These are phyloP conservation scores for Hippocampus kuda DNA, from an alignment of 2,797 vertebrate species.

Conservation along the genomic window DNA sequence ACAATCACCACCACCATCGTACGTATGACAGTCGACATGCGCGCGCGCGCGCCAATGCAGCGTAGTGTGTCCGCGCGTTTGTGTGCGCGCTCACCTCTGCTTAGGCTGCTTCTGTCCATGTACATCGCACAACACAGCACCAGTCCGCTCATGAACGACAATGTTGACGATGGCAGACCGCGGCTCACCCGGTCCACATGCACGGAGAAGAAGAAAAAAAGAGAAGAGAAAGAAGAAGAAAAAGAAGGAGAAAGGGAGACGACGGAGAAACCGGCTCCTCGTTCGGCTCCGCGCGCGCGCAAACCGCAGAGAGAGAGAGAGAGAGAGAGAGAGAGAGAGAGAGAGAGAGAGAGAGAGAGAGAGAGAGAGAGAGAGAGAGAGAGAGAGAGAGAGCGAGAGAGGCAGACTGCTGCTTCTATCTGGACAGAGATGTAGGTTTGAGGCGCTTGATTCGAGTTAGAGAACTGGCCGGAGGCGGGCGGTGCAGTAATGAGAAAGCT, in stretches of 20 bases:
- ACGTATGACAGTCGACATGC: background rate
- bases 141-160: slow-evolving; percentile 73
- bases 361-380: slow-evolving; percentile 2
- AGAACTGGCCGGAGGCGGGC: slow-evolving; percentile 40
- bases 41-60: slow-evolving; percentile 12
- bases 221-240: slow-evolving; percentile 27
- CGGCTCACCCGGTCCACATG: slow-evolving; percentile 59
- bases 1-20: too few relatives aligned
- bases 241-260: slow-evolving; percentile 39
- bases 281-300: slow-evolving; percentile 3
- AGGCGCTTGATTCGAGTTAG: slow-evolving; percentile 31
- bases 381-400: slow-evolving; percentile 1
- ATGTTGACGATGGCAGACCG: slow-evolving; percentile 55
- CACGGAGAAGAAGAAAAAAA: slow-evolving; percentile 39
- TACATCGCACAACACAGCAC: slow-evolving; percentile 77
- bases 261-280: slow-evolving; percentile 5
- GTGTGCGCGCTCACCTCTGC: slow-evolving; percentile 60
- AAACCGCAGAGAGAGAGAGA: slow-evolving; percentile 12
- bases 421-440: slow-evolving; percentile 22
- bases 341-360: slow-evolving; percentile 8
- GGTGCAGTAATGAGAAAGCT: background rate
- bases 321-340: slow-evolving; percentile 5
- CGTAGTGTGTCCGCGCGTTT: background rate
- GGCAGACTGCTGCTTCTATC: slow-evolving; percentile 14
- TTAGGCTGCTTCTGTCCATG: slow-evolving; percentile 75